Evolutionary conservation across 2,113 vertebrate species (phyloP).

Genomic region (Erinaceus europaeus): DNA sequence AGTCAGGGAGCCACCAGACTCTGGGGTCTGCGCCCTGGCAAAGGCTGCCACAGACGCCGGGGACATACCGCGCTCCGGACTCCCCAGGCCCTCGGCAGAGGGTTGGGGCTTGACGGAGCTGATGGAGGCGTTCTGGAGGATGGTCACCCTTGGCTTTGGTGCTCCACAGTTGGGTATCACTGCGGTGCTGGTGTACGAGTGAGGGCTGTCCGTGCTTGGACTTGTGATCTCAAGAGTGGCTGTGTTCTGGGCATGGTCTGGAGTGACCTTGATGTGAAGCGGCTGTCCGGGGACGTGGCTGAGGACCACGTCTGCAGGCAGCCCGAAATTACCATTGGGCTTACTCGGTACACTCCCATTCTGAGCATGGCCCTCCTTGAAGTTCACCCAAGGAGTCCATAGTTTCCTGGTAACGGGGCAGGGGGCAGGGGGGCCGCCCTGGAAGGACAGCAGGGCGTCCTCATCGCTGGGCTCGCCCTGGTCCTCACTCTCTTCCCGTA

Average conservation of each 20-base stretch:
- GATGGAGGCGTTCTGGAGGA: constrained; percentile 92
- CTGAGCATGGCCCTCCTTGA: constrained; percentile 85
- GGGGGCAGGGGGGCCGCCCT: constrained; percentile 82
- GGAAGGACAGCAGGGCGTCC: constrained; percentile 81
- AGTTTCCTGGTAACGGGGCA: constrained; percentile 88
- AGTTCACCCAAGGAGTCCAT: constrained; percentile 89
- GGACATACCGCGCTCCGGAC: constrained; percentile 87
- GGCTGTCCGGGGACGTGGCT: constrained; percentile 95
- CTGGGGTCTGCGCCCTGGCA: constrained; percentile 89
- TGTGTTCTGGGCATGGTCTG: constrained; percentile 92
- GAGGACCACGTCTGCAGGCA: constrained; percentile 91
- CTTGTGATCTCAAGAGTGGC: constrained; percentile 96
- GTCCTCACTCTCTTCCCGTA: constrained; percentile 87
- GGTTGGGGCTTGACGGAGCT: constrained; percentile 87
- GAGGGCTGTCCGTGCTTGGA: constrained; percentile 88
- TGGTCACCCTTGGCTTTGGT: constrained; percentile 96
- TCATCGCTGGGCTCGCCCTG: constrained; percentile 87
- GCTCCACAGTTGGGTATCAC: constrained; percentile 95
- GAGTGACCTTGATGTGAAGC: constrained; percentile 96
- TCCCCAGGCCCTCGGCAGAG: constrained; percentile 83
- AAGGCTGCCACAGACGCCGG: constrained; percentile 89
- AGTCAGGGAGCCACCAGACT: constrained; percentile 90
- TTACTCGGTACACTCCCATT: constrained; percentile 89
- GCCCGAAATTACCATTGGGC: constrained; percentile 88
- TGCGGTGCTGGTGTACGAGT: constrained; percentile 95